Base-by-base conservation (phyloP, 2,888 invertebrate species). In the Xestoiulus laeticollis region DNA sequence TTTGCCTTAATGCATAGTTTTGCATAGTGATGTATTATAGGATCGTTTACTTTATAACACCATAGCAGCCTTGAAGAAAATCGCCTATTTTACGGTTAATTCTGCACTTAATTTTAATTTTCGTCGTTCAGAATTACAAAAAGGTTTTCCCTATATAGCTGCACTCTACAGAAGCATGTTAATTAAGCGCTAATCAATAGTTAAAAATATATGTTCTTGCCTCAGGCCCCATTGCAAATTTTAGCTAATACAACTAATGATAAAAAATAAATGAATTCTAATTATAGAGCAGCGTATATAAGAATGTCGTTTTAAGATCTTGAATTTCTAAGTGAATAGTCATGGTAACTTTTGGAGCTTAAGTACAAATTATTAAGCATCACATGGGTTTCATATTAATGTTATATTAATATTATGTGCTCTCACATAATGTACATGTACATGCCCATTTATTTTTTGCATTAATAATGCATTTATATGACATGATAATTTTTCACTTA, bases 91-190 rank as follows among this genome's bases (percentile, higher is more conserved):
- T n/a, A n/a, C n/a, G n/a, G n/a, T 48, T 53, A 53, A 19, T 53
- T 53, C 53, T 38, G 38, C n/a, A n/a, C n/a, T n/a, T n/a, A n/a
- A n/a, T n/a, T n/a, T n/a, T n/a, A n/a, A n/a, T 59, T 59, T 59
- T n/a, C 19, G 26, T 78, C 30, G 6, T 30, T 30, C 2, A 16
- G 30, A 78, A 16, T 78, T 16, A 30, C 16, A 14, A 10, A 30
- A 78, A 16, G 78, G 78, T 78, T 78, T 78, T 78, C 30, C 78
- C 16, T n/a, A n/a, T n/a, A n/a, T n/a, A n/a, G n/a, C n/a, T n/a
- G 16, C 30, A 30, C 78, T 78, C 30, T 1, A 16, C 26, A 78
- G 30, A n/a, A n/a, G n/a, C n/a, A n/a, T n/a, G n/a, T 78, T 32
- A 14, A 14, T 78, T 78, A 5, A 26, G 78, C 8, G 2, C 59